These are phyloP conservation scores for Euborellia annulipes DNA, from an alignment of 1,140 invertebrate species.

Conservation along the genomic window DNA sequence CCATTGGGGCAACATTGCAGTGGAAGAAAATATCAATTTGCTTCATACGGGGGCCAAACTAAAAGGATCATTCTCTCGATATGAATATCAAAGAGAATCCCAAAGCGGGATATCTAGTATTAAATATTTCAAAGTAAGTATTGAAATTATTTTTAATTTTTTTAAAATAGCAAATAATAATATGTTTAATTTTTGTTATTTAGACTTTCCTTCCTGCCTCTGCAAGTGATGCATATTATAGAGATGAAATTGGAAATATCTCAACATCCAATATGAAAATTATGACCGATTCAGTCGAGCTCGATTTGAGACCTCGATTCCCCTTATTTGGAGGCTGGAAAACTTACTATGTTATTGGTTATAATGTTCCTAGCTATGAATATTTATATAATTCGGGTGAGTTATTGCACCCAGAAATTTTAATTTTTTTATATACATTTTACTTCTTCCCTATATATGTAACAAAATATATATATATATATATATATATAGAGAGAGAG, in stretches of 20 bases:
- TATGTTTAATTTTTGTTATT: constrained; percentile 12
- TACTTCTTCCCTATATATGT: no score
- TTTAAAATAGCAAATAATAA: not conserved
- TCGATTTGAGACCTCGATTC: constrained; percentile 88
- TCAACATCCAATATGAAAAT: constrained; percentile 87
- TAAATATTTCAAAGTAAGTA: constrained; percentile 64
- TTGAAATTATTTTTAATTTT: not conserved
- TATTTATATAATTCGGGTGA: constrained; percentile 75
- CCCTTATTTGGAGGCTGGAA: constrained; percentile 99
- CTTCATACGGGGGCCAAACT: constrained; percentile 82
- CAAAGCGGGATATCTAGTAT: constrained; percentile 72
- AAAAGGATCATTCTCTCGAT: constrained; percentile 87
- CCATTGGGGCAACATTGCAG: constrained; percentile 97
- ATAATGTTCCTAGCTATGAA: constrained; percentile 94
- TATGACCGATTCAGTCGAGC: constrained; percentile 79
- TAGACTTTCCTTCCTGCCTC: constrained; percentile 78
- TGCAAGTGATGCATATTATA: constrained; percentile 80
- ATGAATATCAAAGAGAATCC: constrained; percentile 87
- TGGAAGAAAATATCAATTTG: constrained; percentile 88
- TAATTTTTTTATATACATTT: not conserved
- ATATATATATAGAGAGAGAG: no score
- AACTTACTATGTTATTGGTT: constrained; percentile 91
- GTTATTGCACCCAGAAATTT: not conserved
- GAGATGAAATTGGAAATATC: constrained; percentile 98
- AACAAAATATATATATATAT: no score